These are phyloP conservation scores for Cepaea nemoralis DNA, from an alignment of 1,140 invertebrate species.

Conservation along the genomic window DNA sequence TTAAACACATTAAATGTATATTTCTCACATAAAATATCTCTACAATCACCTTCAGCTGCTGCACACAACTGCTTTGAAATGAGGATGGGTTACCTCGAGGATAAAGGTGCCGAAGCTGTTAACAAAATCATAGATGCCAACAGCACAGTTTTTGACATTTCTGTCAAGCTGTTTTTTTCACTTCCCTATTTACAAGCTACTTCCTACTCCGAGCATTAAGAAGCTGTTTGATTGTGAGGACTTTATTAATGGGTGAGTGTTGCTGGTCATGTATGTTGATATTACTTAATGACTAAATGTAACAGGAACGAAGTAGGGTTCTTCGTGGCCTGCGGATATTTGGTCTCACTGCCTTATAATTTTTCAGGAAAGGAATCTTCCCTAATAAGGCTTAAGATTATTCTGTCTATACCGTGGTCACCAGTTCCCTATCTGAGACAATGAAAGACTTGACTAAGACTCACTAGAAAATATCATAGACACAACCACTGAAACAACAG, in stretches of 20 bases:
- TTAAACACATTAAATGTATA: background rate
- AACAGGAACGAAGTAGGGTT: too few species aligned
- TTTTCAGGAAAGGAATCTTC: too few species aligned
- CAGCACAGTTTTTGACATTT: conserved; percentile 66
- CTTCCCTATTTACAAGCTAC: conserved; percentile 65
- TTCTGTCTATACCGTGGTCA: too few species aligned
- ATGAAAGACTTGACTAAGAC: too few species aligned
- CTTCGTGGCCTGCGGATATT: too few species aligned
- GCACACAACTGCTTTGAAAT: conserved; percentile 70
- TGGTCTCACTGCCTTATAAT: too few species aligned
- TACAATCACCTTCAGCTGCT: conserved; percentile 54
- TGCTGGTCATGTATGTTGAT: too few species aligned
- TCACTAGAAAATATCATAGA: too few species aligned
- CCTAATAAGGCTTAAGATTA: too few species aligned
- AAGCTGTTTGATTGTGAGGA: conserved; percentile 66
- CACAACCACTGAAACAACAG: too few species aligned
- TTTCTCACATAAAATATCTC: background rate
- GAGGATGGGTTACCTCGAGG: conserved; percentile 46
- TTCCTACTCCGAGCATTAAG: conserved; percentile 66
- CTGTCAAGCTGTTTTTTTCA: conserved; percentile 65
- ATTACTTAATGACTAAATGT: too few species aligned
- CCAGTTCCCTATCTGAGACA: too few species aligned
- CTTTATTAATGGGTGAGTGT: conserved; percentile 60
- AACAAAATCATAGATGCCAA: conserved; percentile 66
- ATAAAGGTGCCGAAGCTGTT: conserved; percentile 46